phyloP scores from a whole-genome alignment of 2,797 vertebrate genomes.

The Neosalanx taihuensis region DNA sequence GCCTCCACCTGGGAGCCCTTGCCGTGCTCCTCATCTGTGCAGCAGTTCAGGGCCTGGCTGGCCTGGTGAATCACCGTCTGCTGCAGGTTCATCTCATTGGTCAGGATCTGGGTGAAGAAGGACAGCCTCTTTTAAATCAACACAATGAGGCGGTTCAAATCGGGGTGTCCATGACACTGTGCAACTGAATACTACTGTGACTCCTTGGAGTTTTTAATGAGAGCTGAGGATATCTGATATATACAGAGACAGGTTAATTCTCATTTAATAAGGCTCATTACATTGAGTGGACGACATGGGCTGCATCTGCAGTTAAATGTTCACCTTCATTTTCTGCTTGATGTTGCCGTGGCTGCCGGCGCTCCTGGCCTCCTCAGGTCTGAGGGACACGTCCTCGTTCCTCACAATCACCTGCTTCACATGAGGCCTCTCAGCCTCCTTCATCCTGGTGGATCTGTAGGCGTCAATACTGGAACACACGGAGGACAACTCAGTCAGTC shows the following conservation, averaged over 20 bases:
- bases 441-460: conserved; percentile 90
- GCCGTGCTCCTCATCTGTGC: conserved; percentile 93
- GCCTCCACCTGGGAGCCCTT: conserved; percentile 95
- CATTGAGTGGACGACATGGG: not conserved
- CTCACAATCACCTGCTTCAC: conserved; percentile 88
- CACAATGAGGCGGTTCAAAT: not conserved
- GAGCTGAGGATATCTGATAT: not conserved
- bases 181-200: not conserved
- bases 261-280: not conserved
- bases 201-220: not conserved
- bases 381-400: conserved; percentile 82
- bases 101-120: conserved; percentile 74
- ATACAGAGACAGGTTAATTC: not conserved
- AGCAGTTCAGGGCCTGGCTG: conserved; percentile 97
- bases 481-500: conserved; percentile 24
- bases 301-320: not conserved
- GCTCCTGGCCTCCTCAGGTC: conserved; percentile 69
- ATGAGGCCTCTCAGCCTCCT: conserved; percentile 80
- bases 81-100: conserved; percentile 90
- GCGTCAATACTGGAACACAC: conserved; percentile 78
- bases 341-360: conserved; percentile 71
- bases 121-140: not conserved
- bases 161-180: not conserved
- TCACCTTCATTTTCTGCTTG: conserved; percentile 93
- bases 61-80: conserved; percentile 96